These are phyloP conservation scores for Drosophila bocqueti DNA, from an alignment of 1,140 invertebrate species.

Conservation along the genomic window DNA sequence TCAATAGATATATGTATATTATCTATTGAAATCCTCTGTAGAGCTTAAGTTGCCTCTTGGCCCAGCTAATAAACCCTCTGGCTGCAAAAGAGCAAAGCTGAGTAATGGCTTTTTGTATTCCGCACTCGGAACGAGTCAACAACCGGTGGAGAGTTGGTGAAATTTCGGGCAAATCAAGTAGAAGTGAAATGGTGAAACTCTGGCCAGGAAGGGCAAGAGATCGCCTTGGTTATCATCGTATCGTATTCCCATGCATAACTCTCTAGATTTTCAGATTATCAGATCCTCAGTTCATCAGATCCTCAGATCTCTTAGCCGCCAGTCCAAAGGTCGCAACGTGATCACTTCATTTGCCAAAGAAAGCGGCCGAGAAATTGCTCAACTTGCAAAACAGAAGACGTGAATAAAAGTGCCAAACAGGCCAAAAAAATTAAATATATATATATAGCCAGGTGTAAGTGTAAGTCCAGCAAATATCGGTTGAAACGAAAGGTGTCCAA, in stretches of 20 bases:
- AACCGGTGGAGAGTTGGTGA: conserved; percentile 48
- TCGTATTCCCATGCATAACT: not conserved
- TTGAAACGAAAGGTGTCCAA: conserved; percentile 46
- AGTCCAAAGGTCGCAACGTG: conserved; percentile 39
- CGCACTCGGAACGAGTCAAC: conserved; percentile 39
- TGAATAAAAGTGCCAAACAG: conserved; percentile 38
- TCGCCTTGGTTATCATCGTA: not conserved
- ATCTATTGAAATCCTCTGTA: too few relatives aligned
- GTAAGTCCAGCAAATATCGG: conserved; percentile 26
- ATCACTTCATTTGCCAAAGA: conserved; percentile 45
- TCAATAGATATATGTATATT: too few relatives aligned
- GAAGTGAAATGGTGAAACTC: conserved; percentile 60
- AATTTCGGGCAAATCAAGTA: conserved; percentile 60
- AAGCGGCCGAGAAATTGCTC: conserved; percentile 57
- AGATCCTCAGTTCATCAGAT: conserved; percentile 8
- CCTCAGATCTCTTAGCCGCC: not conserved
- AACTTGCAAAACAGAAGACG: conserved; percentile 22
- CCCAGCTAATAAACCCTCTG: conserved; percentile 4
- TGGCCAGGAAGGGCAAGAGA: conserved; percentile 11
- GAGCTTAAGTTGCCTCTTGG: not conserved
- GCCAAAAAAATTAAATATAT: conserved; percentile 9
- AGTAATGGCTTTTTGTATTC: conserved; percentile 44
- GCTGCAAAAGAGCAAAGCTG: conserved; percentile 17
- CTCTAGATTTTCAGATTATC: conserved; percentile 11
- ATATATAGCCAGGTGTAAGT: not conserved